Conservation (phyloP, 1,140 invertebrate genomes). For the Drosophila mauritiana region DNA sequence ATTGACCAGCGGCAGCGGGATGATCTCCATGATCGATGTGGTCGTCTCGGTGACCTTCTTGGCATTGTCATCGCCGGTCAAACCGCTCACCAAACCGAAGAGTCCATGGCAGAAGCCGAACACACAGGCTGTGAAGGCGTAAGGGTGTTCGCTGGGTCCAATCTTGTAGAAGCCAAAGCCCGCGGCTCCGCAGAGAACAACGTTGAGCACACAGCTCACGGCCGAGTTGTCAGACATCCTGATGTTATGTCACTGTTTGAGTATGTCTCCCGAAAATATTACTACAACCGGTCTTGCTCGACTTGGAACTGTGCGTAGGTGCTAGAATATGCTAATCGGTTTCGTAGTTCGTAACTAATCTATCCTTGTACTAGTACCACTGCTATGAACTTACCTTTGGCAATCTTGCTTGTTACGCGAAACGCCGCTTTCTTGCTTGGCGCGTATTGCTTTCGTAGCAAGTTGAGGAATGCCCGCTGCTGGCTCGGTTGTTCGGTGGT, state of each 20-base stretch:
- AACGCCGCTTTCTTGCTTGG: neutral
- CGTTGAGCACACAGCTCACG: constrained; percentile 39
- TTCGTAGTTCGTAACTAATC: too few species aligned
- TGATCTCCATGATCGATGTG: constrained; percentile 41
- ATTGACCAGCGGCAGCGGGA: constrained; percentile 70
- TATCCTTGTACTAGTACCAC: too few species aligned
- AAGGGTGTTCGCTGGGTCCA: constrained; percentile 57
- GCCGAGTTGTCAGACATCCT: constrained; percentile 58
- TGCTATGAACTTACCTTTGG: too few species aligned
- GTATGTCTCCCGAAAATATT: neutral
- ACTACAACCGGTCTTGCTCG: neutral
- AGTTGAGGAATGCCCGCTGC: neutral
- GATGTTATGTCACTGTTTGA: too few species aligned
- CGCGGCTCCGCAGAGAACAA: constrained; percentile 58
- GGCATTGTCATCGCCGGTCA: neutral
- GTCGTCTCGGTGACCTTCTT: constrained; percentile 13
- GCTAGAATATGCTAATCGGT: too few species aligned
- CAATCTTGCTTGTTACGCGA: too few species aligned
- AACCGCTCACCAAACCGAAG: constrained; percentile 25
- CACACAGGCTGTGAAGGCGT: constrained; percentile 67
- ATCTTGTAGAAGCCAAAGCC: constrained; percentile 52
- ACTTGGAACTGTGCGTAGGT: too few species aligned
- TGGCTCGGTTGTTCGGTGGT: neutral
- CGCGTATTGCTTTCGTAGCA: neutral
- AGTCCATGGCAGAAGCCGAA: constrained; percentile 72